phyloP scores from a whole-genome alignment of 2,797 vertebrate species.

The Capromys pilorides region DNA sequence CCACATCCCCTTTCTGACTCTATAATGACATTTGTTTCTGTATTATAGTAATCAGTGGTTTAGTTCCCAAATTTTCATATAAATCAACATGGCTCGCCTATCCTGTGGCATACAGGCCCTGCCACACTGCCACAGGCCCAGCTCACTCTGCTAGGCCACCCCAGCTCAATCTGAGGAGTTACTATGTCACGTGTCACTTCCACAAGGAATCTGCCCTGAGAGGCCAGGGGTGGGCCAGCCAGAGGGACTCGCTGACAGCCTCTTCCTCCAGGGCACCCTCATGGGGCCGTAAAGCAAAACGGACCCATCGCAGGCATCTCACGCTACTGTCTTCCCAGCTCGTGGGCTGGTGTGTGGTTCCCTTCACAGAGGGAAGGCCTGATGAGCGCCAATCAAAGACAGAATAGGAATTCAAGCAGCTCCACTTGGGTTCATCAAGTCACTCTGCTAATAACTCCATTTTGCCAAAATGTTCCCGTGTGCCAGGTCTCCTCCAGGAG shows the following conservation, averaged over 20 bases:
- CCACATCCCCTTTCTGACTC: background rate
- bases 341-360: background rate
- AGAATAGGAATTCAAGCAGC: background rate
- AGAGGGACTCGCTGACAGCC: background rate
- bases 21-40: background rate
- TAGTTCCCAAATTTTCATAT: background rate
- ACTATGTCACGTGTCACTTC: background rate
- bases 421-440: background rate
- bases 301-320: fast-evolving
- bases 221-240: background rate
- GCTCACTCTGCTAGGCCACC: background rate
- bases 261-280: background rate
- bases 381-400: background rate
- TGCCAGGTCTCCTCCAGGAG: background rate
- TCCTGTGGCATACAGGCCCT: background rate
- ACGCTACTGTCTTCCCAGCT: background rate
- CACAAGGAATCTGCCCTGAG: background rate
- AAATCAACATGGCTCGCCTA: background rate
- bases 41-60: background rate
- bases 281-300: background rate
- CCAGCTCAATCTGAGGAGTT: background rate
- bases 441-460: background rate
- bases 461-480: background rate
- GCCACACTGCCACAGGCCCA: background rate
- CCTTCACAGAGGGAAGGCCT: background rate